Base-by-base conservation (phyloP, 2,888 invertebrate genomes). In the Criorhina ranunculi region DNA sequence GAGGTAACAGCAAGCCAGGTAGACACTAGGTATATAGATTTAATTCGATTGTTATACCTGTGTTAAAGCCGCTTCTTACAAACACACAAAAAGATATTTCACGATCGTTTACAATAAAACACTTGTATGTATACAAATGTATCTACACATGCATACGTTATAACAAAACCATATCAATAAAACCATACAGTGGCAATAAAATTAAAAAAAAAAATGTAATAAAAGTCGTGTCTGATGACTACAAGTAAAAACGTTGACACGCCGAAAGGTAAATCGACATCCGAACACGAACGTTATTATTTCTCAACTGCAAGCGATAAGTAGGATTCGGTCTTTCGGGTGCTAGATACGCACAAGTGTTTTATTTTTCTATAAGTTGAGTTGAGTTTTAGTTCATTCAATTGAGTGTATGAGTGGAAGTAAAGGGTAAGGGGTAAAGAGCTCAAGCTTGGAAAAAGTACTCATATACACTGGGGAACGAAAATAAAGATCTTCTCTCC, bases 291-390 rank as follows among this genome's bases (percentile, higher is more conserved):
- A 33, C 46, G 73, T 49, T 67, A 55, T 19, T 67, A 17, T 33
- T 60, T 53, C 82, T 77, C 77, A 60, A 82, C 82, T 82, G 72
- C 17, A 57, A 53, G n/a, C 42, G 59, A n/a, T 17, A 29, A 51
- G 59, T 42, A 29, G 15, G 35, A 31, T 40, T 78, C 24, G 15
- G 35, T 9, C 12, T 19, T 62, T 31, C n/a, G 4, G 42, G 7
- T 78, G 55, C 44, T 62, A 62, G 53, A 55, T 42, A 44, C 5
- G n/a, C 15, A 40, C 53, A 42, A 69, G 29, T 62, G 60, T 49
- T 59, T 73, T 66, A 24, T 35, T 17, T 67, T 75, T 19, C 57
- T 53, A 67, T 46, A 59, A 35, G 9, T 69, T 57, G 81, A 76
- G 81, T n/a, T 80, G 66, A 53, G 60, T 57, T 49, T 35, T 2